Percentiles rank a stretch among this genome's conserved stretches.
These are phyloP conservation scores for Apis laboriosa DNA, from an alignment of 1,140 invertebrate species.

Conservation along the genomic window DNA sequence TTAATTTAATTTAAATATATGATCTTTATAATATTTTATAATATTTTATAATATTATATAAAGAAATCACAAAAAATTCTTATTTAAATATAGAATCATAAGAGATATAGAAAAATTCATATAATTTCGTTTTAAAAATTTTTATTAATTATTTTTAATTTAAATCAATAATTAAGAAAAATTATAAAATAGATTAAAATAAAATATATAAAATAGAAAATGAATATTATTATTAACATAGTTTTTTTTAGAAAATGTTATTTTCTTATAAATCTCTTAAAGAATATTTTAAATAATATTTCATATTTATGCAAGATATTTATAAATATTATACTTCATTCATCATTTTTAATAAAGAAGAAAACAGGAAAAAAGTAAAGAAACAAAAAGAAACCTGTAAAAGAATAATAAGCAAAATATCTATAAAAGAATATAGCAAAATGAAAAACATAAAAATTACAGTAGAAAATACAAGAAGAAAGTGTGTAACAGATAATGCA, in stretches of 20 bases:
- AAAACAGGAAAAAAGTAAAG: neutral
- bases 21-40: neutral
- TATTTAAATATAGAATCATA: neutral
- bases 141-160: neutral
- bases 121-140: neutral
- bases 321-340: neutral
- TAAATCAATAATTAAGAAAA: neutral
- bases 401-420: conserved; percentile 27
- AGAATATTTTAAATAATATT: neutral
- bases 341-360: neutral
- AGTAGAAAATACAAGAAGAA: conserved; percentile 49
- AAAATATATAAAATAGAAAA: neutral
- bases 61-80: neutral
- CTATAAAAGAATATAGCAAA: conserved; percentile 29
- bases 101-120: neutral
- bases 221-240: neutral
- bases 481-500: conserved; percentile 71
- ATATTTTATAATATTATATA: neutral
- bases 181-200: neutral
- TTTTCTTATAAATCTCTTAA: neutral
- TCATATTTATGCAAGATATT: neutral
- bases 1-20: neutral
- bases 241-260: no score
- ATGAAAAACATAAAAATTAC: conserved; percentile 51
- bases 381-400: conserved; percentile 20